phyloP scores from a whole-genome alignment of 2,113 vertebrate genomes.

The Ifrita kowaldi region DNA sequence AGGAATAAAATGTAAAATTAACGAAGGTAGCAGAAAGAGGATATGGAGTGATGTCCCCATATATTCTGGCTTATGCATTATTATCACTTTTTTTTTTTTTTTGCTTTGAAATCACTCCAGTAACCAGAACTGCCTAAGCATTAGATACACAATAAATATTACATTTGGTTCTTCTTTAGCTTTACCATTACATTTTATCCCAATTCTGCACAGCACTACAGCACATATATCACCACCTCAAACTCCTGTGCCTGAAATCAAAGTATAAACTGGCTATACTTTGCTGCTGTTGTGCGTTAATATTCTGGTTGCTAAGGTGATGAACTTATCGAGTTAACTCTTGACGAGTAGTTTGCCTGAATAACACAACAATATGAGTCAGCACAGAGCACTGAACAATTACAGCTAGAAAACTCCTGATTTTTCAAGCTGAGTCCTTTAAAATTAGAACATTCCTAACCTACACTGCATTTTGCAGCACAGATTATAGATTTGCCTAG shows the following conservation, averaged over 20 bases:
- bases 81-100: background rate
- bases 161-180: background rate
- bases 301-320: constrained; percentile 22
- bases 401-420: background rate
- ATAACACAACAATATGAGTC: background rate
- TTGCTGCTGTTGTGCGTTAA: background rate
- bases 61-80: background rate
- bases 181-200: background rate
- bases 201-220: background rate
- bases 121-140: background rate
- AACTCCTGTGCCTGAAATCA: background rate
- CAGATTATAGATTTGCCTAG: background rate
- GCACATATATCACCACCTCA: background rate
- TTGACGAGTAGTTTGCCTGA: background rate
- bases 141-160: background rate
- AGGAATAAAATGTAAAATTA: constrained; percentile 7
- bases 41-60: background rate
- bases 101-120: background rate
- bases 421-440: background rate
- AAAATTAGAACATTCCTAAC: background rate
- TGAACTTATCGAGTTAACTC: background rate
- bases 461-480: background rate
- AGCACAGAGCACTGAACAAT: background rate
- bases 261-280: background rate
- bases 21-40: background rate